Percentiles rank a stretch among this genome's conserved stretches.
These are phyloP conservation scores for Sycophaga agraensis DNA, from an alignment of 1,140 invertebrate genomes.

Conservation along the genomic window DNA sequence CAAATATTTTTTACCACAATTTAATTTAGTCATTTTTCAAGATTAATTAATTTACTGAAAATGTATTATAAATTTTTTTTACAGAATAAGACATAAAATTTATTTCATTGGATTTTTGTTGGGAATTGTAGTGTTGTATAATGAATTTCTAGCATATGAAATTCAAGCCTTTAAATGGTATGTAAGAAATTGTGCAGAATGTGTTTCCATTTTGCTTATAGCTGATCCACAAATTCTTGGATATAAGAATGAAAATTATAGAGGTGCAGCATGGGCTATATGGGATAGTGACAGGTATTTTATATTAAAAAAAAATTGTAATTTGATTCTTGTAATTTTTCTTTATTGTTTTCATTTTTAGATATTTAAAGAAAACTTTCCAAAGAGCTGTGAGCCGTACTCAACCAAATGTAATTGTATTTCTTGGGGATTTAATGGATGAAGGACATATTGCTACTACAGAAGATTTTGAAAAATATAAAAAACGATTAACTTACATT, in stretches of 20 bases:
- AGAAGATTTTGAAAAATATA: constrained; percentile 71
- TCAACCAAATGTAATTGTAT: constrained; percentile 84
- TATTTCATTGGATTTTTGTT: constrained; percentile 40
- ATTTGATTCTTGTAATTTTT: constrained; percentile 14
- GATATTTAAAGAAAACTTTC: constrained; percentile 82
- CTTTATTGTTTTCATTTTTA: constrained; percentile 48
- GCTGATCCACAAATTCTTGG: constrained; percentile 93
- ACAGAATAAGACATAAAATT: constrained; percentile 46
- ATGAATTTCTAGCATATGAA: constrained; percentile 62
- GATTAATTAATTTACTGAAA: background rate
- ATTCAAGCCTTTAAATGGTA: constrained; percentile 63
- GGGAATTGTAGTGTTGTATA: constrained; percentile 54
- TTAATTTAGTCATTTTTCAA: background rate
- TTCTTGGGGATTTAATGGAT: constrained; percentile 90
- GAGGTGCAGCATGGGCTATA: constrained; percentile 60
- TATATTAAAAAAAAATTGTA: background rate
- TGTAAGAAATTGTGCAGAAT: constrained; percentile 60
- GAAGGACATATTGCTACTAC: constrained; percentile 79
- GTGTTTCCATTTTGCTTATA: constrained; percentile 75
- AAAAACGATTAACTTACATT: constrained; percentile 69
- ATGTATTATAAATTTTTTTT: background rate
- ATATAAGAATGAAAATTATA: constrained; percentile 67
- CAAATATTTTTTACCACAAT: background rate
- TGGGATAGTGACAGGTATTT: constrained; percentile 82
- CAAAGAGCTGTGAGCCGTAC: constrained; percentile 68